Conservation (phyloP, 2,797 vertebrate genomes). For the Mus spretus region DNA sequence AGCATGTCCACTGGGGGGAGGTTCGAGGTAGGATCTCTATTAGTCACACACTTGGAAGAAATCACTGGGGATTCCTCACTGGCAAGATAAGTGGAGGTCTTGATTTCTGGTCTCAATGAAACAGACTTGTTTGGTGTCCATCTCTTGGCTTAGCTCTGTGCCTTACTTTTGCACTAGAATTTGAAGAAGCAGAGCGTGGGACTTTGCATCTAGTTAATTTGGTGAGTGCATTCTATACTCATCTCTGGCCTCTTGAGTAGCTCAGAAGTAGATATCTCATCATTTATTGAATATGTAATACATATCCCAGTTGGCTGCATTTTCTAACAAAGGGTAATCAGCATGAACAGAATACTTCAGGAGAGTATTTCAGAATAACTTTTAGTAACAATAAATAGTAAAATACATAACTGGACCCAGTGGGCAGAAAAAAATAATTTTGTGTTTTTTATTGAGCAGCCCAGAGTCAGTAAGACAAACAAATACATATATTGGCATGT, state of each 20-base stretch:
- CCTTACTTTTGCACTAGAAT: conserved; percentile 35
- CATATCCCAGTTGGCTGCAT: conserved; percentile 38
- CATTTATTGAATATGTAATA: conserved; percentile 63
- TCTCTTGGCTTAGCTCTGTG: background rate
- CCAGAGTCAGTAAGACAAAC: background rate
- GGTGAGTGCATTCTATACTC: conserved; percentile 3
- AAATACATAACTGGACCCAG: conserved; percentile 25
- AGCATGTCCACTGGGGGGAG: background rate
- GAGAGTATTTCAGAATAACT: conserved; percentile 55
- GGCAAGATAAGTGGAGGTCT: conserved; percentile 45
- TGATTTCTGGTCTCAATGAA: conserved; percentile 60
- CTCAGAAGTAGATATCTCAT: conserved; percentile 58
- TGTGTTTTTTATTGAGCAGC: conserved; percentile 11
- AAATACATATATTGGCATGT: background rate
- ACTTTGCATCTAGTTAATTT: conserved; percentile 7
- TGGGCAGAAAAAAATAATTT: conserved; percentile 20
- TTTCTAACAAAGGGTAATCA: conserved; percentile 64
- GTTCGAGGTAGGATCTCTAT: conserved; percentile 16
- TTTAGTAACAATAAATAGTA: conserved; percentile 31
- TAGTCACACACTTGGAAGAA: conserved; percentile 61
- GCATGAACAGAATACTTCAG: conserved; percentile 46
- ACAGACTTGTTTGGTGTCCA: background rate
- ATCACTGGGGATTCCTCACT: background rate
- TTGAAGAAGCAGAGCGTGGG: background rate
- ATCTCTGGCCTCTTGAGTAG: conserved; percentile 19